These are phyloP conservation scores for Lagorchestes hirsutus DNA, from an alignment of 2,797 vertebrate genomes.

Conservation along the genomic window DNA sequence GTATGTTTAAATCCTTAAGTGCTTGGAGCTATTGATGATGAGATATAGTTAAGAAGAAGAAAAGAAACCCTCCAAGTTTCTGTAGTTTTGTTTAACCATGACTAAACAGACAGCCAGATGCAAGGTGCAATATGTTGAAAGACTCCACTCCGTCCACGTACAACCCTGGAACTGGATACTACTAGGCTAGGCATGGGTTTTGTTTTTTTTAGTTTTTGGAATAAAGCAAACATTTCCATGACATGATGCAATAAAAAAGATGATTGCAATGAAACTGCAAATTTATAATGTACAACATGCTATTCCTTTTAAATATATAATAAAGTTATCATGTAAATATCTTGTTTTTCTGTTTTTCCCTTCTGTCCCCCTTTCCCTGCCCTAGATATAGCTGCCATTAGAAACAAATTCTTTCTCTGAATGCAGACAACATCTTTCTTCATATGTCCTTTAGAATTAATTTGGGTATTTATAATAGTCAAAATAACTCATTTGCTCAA, in stretches of 20 bases:
- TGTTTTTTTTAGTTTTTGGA: not conserved
- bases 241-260: not conserved
- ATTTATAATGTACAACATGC: not conserved
- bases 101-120: not conserved
- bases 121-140: not conserved
- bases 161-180: not conserved
- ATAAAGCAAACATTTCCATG: not conserved
- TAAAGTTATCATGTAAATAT: not conserved
- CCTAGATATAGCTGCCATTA: not conserved
- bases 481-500: not conserved
- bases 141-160: not conserved
- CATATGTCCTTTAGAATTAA: too few species aligned
- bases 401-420: not conserved
- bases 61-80: conserved; percentile 26
- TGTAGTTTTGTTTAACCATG: not conserved
- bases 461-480: too few species aligned
- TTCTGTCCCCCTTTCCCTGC: not conserved
- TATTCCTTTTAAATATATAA: not conserved
- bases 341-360: not conserved
- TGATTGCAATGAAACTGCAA: not conserved
- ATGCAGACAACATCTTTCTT: not conserved
- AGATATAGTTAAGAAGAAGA: conserved; percentile 37
- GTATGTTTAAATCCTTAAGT: conserved; percentile 37
- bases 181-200: not conserved
- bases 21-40: conserved; percentile 12